phyloP scores from a whole-genome alignment of 2,888 invertebrate species.

The Venusia cambrica region DNA sequence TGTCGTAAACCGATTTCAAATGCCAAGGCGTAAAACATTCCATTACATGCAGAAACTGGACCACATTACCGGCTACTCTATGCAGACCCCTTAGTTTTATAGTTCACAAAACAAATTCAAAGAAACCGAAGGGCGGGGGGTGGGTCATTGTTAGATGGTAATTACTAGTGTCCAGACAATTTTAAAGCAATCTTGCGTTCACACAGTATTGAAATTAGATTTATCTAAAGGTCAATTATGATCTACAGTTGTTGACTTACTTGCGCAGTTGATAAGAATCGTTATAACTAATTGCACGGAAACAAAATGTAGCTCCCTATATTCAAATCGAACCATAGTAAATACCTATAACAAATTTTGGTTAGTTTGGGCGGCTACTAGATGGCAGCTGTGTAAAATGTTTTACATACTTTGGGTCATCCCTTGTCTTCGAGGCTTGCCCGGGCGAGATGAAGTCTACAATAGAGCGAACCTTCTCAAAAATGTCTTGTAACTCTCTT shows the following conservation, averaged over 20 bases:
- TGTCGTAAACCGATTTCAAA: conserved; percentile 51
- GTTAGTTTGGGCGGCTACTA: no score
- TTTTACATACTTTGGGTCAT: no score
- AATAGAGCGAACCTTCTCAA: no score
- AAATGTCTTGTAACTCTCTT: no score
- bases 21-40: conserved; percentile 63
- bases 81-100: conserved; percentile 32
- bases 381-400: no score
- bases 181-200: conserved; percentile 36
- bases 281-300: conserved; percentile 31
- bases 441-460: no score
- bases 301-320: conserved; percentile 2
- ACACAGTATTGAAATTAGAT: conserved; percentile 40
- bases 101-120: conserved; percentile 15
- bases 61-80: conserved; percentile 43
- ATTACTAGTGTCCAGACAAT: conserved; percentile 26
- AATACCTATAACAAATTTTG: no score
- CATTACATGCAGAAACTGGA: conserved; percentile 45
- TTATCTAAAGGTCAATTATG: conserved; percentile 40
- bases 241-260: conserved; percentile 33
- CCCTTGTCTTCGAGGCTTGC: no score
- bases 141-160: conserved; percentile 23
- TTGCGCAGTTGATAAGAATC: conserved; percentile 32
- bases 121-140: conserved; percentile 16
- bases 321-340: no score